phyloP scores from a whole-genome alignment of 2,113 vertebrate genomes.

The Parus major region DNA sequence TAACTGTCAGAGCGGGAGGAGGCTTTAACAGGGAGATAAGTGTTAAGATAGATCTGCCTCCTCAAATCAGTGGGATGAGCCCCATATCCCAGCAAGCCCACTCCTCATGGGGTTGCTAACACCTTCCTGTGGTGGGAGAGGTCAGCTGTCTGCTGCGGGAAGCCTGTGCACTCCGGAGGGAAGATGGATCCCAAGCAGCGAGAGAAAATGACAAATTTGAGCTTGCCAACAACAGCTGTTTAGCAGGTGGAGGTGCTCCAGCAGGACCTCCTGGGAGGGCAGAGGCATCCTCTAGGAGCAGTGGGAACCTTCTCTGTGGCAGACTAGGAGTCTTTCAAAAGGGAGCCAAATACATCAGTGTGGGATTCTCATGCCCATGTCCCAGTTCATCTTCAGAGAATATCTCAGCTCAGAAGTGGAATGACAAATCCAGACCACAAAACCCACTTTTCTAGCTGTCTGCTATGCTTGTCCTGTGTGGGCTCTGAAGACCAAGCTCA shows the following conservation, averaged over 20 bases:
- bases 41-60: constrained; percentile 42
- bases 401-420: neutral
- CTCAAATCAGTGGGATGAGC: constrained; percentile 46
- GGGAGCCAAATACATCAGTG: neutral
- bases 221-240: rapidly evolving
- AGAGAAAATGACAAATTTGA: neutral
- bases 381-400: neutral
- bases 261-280: rapidly evolving
- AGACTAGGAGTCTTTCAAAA: neutral
- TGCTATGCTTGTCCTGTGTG: neutral
- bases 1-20: constrained; percentile 58
- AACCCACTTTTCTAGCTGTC: neutral
- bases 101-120: constrained; percentile 42
- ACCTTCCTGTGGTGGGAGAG: neutral
- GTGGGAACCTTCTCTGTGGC: rapidly evolving
- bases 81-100: constrained; percentile 6
- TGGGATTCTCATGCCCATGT: rapidly evolving
- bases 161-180: neutral
- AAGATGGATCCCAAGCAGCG: neutral
- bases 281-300: neutral
- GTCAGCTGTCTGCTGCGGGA: neutral
- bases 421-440: neutral
- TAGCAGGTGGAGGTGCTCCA: neutral
- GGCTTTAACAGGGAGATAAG: constrained; percentile 63
- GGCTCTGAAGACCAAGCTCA: neutral